These are phyloP conservation scores for Magallana gigas DNA, from an alignment of 1,140 invertebrate species.

Conservation along the genomic window DNA sequence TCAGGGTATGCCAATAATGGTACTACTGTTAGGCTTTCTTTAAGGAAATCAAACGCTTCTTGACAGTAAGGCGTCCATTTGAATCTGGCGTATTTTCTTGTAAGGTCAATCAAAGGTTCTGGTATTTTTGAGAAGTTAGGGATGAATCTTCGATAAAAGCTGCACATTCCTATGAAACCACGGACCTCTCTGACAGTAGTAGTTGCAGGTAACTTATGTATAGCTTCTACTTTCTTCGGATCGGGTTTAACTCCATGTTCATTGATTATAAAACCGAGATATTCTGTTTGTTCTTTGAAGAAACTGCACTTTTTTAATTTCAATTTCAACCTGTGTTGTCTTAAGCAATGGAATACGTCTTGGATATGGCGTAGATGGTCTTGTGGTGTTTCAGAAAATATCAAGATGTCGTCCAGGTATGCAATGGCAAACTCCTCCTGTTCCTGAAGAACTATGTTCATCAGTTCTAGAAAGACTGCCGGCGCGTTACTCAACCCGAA, in stretches of 20 bases:
- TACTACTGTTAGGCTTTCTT: slow-evolving; percentile 56
- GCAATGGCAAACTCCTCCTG: not conserved
- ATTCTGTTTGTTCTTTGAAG: slow-evolving; percentile 18
- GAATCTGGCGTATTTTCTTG: slow-evolving; percentile 76
- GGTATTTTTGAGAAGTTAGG: slow-evolving; percentile 73
- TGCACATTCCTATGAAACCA: slow-evolving; percentile 77
- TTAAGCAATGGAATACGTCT: not conserved
- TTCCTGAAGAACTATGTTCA: not conserved
- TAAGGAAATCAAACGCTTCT: slow-evolving; percentile 61
- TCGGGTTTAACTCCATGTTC: slow-evolving; percentile 24
- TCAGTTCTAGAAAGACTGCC: too few species aligned
- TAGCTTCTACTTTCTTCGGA: slow-evolving; percentile 61
- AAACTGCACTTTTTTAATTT: slow-evolving; percentile 36
- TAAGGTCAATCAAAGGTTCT: slow-evolving; percentile 73
- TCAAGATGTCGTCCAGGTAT: slow-evolving; percentile 33
- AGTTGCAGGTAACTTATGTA: not conserved
- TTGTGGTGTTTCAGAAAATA: slow-evolving; percentile 22
- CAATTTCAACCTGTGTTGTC: not conserved
- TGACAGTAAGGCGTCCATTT: slow-evolving; percentile 64
- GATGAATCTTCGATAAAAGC: slow-evolving; percentile 80
- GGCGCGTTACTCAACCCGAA: too few species aligned
- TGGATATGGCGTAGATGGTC: slow-evolving; percentile 26
- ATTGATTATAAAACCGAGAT: slow-evolving; percentile 18
- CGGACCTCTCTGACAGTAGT: not conserved
- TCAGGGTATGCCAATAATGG: slow-evolving; percentile 54